These are phyloP conservation scores for Limenitis camilla DNA, from an alignment of 2,888 invertebrate species.

Conservation along the genomic window DNA sequence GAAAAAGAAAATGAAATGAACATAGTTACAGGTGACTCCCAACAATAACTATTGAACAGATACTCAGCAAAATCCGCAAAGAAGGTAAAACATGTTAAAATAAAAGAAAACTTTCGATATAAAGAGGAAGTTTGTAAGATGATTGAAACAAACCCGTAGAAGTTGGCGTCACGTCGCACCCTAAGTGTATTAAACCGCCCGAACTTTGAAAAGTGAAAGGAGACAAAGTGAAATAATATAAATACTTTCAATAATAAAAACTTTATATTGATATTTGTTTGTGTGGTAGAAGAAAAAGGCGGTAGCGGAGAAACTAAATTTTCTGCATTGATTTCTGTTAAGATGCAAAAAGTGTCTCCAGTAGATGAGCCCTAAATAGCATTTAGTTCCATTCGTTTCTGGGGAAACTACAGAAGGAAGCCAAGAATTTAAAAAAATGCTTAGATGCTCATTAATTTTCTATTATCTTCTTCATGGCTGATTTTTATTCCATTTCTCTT, in stretches of 20 bases:
- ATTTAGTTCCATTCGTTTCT: no score
- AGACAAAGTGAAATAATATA: constrained; percentile 68
- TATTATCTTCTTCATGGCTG: no score
- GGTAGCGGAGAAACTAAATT: not conserved
- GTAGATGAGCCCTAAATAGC: no score
- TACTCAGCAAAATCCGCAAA: constrained; percentile 8
- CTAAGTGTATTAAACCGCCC: constrained; percentile 70
- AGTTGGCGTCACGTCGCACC: constrained; percentile 50
- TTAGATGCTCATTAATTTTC: no score
- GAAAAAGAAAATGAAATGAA: not conserved
- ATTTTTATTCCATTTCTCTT: no score
- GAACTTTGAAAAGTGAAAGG: constrained; percentile 59
- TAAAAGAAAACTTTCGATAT: constrained; percentile 29
- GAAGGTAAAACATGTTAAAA: constrained; percentile 21
- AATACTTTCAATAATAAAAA: constrained; percentile 73
- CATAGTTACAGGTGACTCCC: not conserved
- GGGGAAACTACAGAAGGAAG: no score
- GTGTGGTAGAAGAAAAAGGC: constrained; percentile 29
- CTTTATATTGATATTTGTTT: constrained; percentile 51
- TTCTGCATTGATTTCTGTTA: not conserved
- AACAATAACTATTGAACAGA: not conserved
- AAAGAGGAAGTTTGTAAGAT: constrained; percentile 47
- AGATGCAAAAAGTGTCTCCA: no score
- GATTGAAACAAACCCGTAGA: constrained; percentile 63
- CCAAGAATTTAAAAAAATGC: no score